A percentile compares a stretch with the other conserved stretches of the same genome.
Evolutionary conservation across 2,113 vertebrate genomes (phyloP).

Genomic region (Oncorhynchus mykiss): DNA sequence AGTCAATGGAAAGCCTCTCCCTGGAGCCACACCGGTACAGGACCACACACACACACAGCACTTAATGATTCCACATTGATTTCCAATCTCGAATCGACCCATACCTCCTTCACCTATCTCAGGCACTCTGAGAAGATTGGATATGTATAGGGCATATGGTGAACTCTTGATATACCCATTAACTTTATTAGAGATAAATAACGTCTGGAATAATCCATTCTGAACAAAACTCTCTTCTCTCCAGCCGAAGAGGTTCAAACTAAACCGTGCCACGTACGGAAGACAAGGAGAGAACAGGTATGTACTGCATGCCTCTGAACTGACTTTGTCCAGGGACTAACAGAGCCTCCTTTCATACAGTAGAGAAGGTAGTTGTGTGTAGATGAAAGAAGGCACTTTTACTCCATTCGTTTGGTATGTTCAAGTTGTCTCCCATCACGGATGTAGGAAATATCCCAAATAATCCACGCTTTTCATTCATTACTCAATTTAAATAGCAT

Average conservation of each 20-base stretch:
- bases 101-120: no score
- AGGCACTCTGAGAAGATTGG: neutral
- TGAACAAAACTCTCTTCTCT: conserved; percentile 19
- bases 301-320: neutral
- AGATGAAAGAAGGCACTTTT: no score
- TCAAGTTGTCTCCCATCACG: neutral
- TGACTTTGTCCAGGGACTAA: neutral
- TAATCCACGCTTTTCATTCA: neutral
- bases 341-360: no score
- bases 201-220: neutral
- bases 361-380: no score
- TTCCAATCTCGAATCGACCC: neutral
- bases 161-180: no score
- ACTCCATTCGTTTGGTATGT: no score
- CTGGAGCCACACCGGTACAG: conserved; percentile 83
- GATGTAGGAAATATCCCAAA: neutral
- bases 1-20: conserved; percentile 85
- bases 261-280: conserved; percentile 83
- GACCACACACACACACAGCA: conserved; percentile 6
- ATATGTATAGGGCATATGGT: neutral
- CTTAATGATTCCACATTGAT: neutral
- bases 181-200: no score
- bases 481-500: no score
- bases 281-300: conserved; percentile 83
- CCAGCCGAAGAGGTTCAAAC: conserved; percentile 84